A percentile compares a stretch with the other conserved stretches of the same genome.
Evolutionary conservation across 1,140 invertebrate genomes (phyloP).

Genomic region (Brachystomella parvula): DNA sequence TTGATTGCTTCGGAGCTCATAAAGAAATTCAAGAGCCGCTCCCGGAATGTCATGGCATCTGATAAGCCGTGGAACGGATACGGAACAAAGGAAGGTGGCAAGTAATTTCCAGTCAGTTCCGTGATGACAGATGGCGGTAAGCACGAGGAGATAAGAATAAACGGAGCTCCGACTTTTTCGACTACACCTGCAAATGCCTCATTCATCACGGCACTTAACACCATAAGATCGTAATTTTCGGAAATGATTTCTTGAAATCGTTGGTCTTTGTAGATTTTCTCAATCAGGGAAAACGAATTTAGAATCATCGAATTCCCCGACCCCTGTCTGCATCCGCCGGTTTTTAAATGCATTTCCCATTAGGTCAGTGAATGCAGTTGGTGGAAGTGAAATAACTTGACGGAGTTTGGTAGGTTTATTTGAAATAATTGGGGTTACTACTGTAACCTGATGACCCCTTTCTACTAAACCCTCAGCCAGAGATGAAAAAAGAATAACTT

Average conservation of each 20-base stretch:
- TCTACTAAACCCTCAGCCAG: constrained; percentile 32
- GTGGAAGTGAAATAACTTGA: background rate
- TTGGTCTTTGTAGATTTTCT: background rate
- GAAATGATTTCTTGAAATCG: background rate
- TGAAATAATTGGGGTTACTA: constrained; percentile 17
- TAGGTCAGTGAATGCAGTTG: too few relatives aligned
- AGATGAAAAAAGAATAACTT: constrained; percentile 26
- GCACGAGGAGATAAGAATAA: constrained; percentile 12
- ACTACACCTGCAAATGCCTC: constrained; percentile 19
- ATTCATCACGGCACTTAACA: constrained; percentile 19
- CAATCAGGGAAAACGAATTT: background rate
- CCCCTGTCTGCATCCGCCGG: background rate
- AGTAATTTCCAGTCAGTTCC: constrained; percentile 3
- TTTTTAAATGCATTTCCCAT: background rate
- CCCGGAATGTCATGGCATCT: constrained; percentile 51
- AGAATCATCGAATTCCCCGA: background rate
- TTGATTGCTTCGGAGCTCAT: background rate
- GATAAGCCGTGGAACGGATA: constrained; percentile 44
- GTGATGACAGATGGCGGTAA: background rate
- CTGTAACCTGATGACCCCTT: constrained; percentile 36
- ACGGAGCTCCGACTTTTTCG: constrained; percentile 19
- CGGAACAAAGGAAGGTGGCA: constrained; percentile 21
- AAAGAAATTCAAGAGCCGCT: constrained; percentile 50
- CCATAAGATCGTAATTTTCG: constrained; percentile 12
- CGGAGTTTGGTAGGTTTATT: background rate